A percentile compares a stretch with the other conserved stretches of the same genome.
Evolutionary conservation across 2,113 vertebrate species (phyloP).

Genomic region (Zosterops hypoxanthus): DNA sequence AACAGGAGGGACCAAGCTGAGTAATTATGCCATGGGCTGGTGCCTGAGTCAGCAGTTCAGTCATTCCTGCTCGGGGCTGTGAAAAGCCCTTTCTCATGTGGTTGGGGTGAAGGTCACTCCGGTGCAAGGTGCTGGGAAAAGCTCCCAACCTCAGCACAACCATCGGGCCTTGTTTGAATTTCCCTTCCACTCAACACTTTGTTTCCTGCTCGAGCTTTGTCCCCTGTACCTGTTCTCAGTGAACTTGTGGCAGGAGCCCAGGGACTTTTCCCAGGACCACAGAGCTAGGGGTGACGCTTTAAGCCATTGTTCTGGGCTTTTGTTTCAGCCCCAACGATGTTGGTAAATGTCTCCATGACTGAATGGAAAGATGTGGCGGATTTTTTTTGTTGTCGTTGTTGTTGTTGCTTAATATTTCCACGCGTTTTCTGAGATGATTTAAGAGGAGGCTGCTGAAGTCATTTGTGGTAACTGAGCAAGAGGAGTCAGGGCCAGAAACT

Average conservation of each 20-base stretch:
- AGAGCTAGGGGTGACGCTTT: background rate
- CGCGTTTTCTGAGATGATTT: background rate
- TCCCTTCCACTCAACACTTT: background rate
- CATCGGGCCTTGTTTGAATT: background rate
- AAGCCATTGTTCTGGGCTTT: background rate
- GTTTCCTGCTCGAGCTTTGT: background rate
- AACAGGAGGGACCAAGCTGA: background rate
- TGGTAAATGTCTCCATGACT: background rate
- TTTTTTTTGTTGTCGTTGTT: background rate
- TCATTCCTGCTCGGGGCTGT: background rate
- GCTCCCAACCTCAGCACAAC: background rate
- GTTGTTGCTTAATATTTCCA: constrained; percentile 35
- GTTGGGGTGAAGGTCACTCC: background rate
- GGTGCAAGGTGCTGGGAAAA: background rate
- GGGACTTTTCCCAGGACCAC: background rate
- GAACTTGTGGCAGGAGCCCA: background rate
- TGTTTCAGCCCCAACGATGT: background rate
- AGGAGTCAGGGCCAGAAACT: background rate
- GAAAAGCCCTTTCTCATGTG: background rate
- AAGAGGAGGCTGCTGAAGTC: background rate
- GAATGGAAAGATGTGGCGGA: constrained; percentile 23
- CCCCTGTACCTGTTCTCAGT: background rate
- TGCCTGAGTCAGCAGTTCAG: constrained; percentile 1
- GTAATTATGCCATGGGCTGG: background rate
- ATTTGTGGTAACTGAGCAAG: background rate